A percentile compares a stretch with the other conserved stretches of the same genome.
These are phyloP conservation scores for Ichneumon xanthorius DNA, from an alignment of 2,888 invertebrate genomes.

Conservation along the genomic window DNA sequence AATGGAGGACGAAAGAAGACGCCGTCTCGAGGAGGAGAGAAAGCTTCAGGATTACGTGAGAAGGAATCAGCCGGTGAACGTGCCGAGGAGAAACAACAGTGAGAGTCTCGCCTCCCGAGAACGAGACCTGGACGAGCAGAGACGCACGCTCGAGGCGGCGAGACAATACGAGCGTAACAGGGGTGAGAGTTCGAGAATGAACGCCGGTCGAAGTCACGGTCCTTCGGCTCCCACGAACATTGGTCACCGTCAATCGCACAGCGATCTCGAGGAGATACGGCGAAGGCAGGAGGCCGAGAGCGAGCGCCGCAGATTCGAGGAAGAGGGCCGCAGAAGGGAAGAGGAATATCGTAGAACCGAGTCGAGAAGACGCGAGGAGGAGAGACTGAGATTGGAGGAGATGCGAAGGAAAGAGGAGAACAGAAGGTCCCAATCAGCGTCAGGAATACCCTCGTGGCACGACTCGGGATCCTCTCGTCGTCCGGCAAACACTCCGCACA, in stretches of 20 bases:
- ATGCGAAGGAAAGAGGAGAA: conserved; percentile 63
- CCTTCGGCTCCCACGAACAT: conserved; percentile 73
- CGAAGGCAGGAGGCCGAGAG: conserved; percentile 60
- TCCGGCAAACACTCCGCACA: conserved; percentile 6
- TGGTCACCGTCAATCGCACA: conserved; percentile 61
- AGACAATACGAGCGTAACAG: conserved; percentile 66
- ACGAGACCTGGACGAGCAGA: conserved; percentile 59
- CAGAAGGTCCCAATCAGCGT: conserved; percentile 43
- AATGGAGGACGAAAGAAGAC: conserved; percentile 52
- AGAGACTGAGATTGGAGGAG: conserved; percentile 62
- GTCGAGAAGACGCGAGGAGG: conserved; percentile 68
- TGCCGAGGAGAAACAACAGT: conserved; percentile 58
- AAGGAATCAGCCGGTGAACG: conserved; percentile 76
- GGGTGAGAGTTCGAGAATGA: conserved; percentile 37
- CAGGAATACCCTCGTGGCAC: conserved; percentile 37
- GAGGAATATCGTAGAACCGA: conserved; percentile 70
- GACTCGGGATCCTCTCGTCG: conserved; percentile 33
- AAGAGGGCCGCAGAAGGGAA: conserved; percentile 70
- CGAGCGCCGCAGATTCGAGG: conserved; percentile 47
- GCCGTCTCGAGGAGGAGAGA: conserved; percentile 69
- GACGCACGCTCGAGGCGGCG: conserved; percentile 66
- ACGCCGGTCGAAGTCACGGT: conserved; percentile 71
- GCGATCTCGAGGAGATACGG: conserved; percentile 54
- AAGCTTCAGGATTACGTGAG: conserved; percentile 77
- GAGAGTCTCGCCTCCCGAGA: conserved; percentile 39